phyloP scores from a whole-genome alignment of 2,797 vertebrate genomes.

The Rhinoraja longicauda region DNA sequence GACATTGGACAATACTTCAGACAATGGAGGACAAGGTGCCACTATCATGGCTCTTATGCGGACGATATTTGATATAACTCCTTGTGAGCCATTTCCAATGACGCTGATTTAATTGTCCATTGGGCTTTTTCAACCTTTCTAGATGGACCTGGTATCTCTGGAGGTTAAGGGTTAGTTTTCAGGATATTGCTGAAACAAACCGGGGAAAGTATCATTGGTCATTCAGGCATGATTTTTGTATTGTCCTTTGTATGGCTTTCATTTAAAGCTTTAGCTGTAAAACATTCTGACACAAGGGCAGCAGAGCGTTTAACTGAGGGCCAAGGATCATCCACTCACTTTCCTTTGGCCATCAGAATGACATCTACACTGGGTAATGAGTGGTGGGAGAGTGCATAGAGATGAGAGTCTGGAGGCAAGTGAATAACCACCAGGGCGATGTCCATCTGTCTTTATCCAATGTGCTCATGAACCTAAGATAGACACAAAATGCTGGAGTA shows the following conservation, averaged over 20 bases:
- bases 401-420: neutral
- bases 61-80: neutral
- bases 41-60: too few species aligned
- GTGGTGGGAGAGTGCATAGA: too few species aligned
- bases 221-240: neutral
- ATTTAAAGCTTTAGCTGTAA: too few species aligned
- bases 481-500: too few species aligned
- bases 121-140: neutral
- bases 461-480: neutral
- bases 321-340: neutral
- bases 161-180: neutral
- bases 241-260: neutral
- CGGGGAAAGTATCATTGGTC: neutral
- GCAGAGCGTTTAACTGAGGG: neutral
- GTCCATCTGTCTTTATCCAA: neutral
- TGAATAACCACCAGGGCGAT: neutral
- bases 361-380: too few species aligned
- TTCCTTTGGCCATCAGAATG: neutral
- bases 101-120: neutral
- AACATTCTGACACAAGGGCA: too few species aligned
- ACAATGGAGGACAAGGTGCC: neutral
- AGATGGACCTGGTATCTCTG: neutral
- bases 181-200: neutral
- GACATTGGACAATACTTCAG: too few species aligned
- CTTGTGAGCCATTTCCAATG: neutral